phyloP scores from a whole-genome alignment of 2,888 invertebrate species.

The Drosophila algonquin region DNA sequence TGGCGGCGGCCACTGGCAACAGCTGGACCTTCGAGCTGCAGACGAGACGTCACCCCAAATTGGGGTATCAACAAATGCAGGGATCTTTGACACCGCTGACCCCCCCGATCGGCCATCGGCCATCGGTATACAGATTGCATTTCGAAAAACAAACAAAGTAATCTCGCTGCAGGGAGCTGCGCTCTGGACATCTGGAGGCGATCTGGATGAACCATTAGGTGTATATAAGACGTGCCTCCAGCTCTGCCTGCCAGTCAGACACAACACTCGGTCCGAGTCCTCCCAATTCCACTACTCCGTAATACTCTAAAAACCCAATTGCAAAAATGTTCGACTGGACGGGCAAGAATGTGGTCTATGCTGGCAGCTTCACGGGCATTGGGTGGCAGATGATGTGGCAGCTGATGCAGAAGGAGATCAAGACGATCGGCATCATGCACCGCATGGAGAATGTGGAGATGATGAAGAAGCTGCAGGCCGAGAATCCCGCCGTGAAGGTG shows the following conservation, averaged over 20 bases:
- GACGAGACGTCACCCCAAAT: slow-evolving; percentile 29
- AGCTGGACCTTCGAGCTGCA: slow-evolving; percentile 15
- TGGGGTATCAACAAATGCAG: slow-evolving; percentile 30
- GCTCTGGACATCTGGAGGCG: slow-evolving; percentile 28
- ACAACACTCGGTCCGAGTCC: slow-evolving; percentile 11
- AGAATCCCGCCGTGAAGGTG: slow-evolving; percentile 67
- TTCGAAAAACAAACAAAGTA: background rate
- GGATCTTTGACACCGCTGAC: slow-evolving; percentile 20
- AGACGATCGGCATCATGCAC: slow-evolving; percentile 74
- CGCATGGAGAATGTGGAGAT: slow-evolving; percentile 81
- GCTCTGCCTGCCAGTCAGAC: slow-evolving; percentile 8
- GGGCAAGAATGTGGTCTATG: slow-evolving; percentile 80
- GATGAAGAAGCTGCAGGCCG: slow-evolving; percentile 77
- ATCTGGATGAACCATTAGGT: background rate
- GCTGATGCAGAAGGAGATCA: slow-evolving; percentile 76
- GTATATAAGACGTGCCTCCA: slow-evolving; percentile 20
- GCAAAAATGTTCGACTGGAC: slow-evolving; percentile 77
- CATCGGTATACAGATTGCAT: slow-evolving; percentile 24
- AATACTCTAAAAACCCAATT: background rate
- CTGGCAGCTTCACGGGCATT: slow-evolving; percentile 78
- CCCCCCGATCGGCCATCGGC: background rate
- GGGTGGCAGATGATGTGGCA: slow-evolving; percentile 78
- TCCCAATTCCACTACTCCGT: slow-evolving; percentile 2
- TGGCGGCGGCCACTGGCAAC: slow-evolving; percentile 23
- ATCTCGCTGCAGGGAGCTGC: slow-evolving; percentile 22